phyloP scores from a whole-genome alignment of 1,140 invertebrate species.

The Drosophila sp. region DNA sequence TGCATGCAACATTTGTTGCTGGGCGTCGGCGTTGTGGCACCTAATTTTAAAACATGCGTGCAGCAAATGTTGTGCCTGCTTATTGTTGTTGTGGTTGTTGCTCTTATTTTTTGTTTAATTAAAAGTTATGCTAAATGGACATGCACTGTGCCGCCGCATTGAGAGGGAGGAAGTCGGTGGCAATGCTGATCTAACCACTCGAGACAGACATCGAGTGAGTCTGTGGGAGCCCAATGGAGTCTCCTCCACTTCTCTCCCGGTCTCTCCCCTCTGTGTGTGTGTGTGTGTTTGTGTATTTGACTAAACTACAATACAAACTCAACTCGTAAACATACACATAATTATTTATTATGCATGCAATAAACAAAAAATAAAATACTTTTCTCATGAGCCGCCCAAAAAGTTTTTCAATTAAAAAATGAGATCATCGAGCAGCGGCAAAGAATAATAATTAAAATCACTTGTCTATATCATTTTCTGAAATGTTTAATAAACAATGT shows the following conservation, averaged over 20 bases:
- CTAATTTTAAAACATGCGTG: slow-evolving; percentile 60
- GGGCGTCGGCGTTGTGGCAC: slow-evolving; percentile 21
- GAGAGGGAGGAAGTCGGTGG: not conserved
- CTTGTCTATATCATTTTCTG: slow-evolving; percentile 68
- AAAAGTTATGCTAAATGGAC: slow-evolving; percentile 77
- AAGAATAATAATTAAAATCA: slow-evolving; percentile 80
- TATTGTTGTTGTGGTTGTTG: slow-evolving; percentile 4
- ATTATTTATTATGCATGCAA: slow-evolving; percentile 78
- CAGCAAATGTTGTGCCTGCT: slow-evolving; percentile 55
- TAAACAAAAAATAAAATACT: slow-evolving; percentile 64
- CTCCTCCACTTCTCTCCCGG: not conserved
- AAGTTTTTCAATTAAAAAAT: slow-evolving; percentile 74
- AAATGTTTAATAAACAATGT: slow-evolving; percentile 80
- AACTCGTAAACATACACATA: slow-evolving; percentile 42
- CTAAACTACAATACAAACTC: slow-evolving; percentile 28
- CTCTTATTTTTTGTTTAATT: slow-evolving; percentile 62
- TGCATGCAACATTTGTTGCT: slow-evolving; percentile 75
- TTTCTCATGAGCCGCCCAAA: slow-evolving; percentile 52
- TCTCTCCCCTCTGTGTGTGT: not conserved
- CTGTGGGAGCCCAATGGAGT: slow-evolving; percentile 27
- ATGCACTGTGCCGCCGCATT: slow-evolving; percentile 46
- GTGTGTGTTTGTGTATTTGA: not conserved
- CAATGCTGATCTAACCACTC: slow-evolving; percentile 49
- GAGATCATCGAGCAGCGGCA: slow-evolving; percentile 66
- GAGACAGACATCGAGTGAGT: slow-evolving; percentile 18